These are phyloP conservation scores for Netelia inedita DNA, from an alignment of 2,888 invertebrate genomes.

Conservation along the genomic window DNA sequence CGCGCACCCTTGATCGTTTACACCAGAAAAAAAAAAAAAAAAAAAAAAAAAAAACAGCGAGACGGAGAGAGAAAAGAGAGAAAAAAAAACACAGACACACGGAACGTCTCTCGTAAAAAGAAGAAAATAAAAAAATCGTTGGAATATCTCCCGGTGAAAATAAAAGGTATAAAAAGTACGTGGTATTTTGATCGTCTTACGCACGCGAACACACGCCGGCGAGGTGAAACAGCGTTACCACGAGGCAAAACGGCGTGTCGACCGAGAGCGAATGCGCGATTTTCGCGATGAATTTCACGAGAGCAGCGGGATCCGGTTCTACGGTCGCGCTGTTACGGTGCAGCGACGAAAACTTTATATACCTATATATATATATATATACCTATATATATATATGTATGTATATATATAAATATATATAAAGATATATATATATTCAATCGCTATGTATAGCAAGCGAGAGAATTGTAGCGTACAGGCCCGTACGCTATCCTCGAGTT, in stretches of 20 bases:
- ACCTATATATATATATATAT: conserved; percentile 1
- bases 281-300: conserved; percentile 61
- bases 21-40: background rate
- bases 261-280: conserved; percentile 57
- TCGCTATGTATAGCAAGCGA: conserved; percentile 10
- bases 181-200: background rate
- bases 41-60: background rate
- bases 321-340: conserved; percentile 57
- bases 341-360: conserved; percentile 54
- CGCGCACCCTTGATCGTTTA: background rate
- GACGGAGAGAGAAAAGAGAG: background rate
- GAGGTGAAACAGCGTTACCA: background rate
- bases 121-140: background rate
- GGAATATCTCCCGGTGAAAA: background rate
- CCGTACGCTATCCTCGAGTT: conserved; percentile 15
- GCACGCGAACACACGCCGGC: background rate
- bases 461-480: background rate
- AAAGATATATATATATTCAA: background rate
- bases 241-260: conserved; percentile 48
- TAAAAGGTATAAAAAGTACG: background rate
- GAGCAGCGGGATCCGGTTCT: conserved; percentile 56
- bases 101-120: background rate
- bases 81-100: background rate
- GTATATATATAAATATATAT: conserved; percentile 14
- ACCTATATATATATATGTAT: conserved; percentile 6